Percentiles rank a stretch among this genome's conserved stretches.
Evolutionary conservation across 2,888 invertebrate genomes (phyloP).

Genomic region (Megalurothrips usitatus): DNA sequence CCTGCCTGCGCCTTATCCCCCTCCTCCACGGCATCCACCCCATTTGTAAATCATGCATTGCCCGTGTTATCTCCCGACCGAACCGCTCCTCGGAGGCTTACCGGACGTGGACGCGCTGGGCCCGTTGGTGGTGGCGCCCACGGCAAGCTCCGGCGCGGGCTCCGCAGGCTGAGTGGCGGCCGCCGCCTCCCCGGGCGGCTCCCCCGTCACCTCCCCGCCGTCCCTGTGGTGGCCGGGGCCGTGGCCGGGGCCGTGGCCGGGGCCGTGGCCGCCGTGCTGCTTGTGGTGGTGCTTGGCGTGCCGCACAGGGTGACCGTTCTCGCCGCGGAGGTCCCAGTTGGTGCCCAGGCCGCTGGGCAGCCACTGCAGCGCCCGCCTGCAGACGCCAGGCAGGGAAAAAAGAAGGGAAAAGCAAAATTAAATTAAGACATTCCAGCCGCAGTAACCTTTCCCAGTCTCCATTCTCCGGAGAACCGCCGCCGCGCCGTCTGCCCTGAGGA

Average conservation of each 20-base stretch:
- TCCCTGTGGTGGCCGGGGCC: not conserved
- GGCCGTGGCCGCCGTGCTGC: constrained; percentile 13
- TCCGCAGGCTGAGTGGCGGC: not conserved
- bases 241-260: not conserved
- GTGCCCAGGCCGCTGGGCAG: constrained; percentile 10
- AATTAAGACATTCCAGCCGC: too few species aligned
- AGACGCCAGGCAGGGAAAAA: too few species aligned
- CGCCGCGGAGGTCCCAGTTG: constrained; percentile 14
- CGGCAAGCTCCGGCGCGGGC: not conserved
- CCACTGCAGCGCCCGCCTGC: constrained; percentile 14
- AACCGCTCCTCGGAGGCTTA: not conserved
- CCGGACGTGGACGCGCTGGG: not conserved
- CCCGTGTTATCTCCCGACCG: too few species aligned
- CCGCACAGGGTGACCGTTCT: constrained; percentile 2
- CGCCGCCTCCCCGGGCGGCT: not conserved
- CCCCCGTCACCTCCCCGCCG: not conserved
- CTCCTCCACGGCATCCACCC: too few species aligned
- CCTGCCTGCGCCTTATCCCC: too few species aligned
- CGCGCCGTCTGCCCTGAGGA: too few species aligned
- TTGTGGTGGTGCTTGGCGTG: constrained; percentile 12
- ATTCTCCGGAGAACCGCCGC: too few species aligned
- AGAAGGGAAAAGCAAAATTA: too few species aligned
- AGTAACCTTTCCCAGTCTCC: too few species aligned
- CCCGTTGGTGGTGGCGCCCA: not conserved
- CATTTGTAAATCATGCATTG: too few species aligned